Evolutionary conservation across 2,113 vertebrate species (phyloP), one percentile per base, ranked within the genome.

Genomic region (Aldabrachelys gigantea): DNA sequence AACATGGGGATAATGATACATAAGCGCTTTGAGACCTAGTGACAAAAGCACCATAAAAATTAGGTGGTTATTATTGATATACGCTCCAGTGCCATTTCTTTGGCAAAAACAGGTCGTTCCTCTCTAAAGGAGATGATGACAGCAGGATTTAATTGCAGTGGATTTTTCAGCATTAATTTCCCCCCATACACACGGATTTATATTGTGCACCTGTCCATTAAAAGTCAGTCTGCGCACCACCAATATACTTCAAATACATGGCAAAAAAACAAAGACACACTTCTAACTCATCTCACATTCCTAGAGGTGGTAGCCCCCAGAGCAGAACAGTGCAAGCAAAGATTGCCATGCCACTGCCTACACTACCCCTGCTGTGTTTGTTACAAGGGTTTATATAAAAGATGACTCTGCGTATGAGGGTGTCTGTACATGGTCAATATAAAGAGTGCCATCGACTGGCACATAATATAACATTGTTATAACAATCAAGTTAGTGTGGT

Each of bases 401-500:
- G 69, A 35, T 5, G 29, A 16, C 1, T 35, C 59, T 80, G 87
- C n/a, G 16, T 81, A 11, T 25, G 12, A 11, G 24, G 3, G 14
- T 1, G 47, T 0, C 10, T 75, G 69, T 75, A 5, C 49, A 72
- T 0, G 10, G 81, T n/a, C 24, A 47, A 57, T 24, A 84, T 84
- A 41, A 69, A 14, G 84, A 87, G 44, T 53, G 89, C 47, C 92
- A 93, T 10, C 81, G 92, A 91, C 91, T 86, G 88, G 91, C 49
- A 93, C 81, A 84, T 49, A 72, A 35, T 44, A 2, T 1, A 13
- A 4, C 8, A 21, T 72, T 91, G 29, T 50, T 80, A 27, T 1
- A 5, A 49, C n/a, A 31, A 0, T 0, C 4, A 38, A 47, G 44
- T 35, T 85, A 29, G 50, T 88, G 85, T 2, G 27, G 29, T 69